Evolutionary conservation across 2,888 invertebrate genomes (phyloP).

Genomic region (Patella depressa): DNA sequence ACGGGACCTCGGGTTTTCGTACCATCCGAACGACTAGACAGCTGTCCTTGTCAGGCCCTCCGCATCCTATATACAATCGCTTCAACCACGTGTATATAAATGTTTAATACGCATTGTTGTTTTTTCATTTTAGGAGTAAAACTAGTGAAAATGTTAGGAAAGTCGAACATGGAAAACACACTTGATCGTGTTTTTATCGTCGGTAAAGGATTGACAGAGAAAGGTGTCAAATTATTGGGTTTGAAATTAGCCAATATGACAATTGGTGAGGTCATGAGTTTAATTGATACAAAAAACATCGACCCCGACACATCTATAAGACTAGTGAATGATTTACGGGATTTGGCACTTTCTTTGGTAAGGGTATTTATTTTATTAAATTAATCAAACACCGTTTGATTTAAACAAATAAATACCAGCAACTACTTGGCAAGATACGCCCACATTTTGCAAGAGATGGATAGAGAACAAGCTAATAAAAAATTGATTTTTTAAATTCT

Average conservation of each 20-base stretch:
- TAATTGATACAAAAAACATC: conserved; percentile 43
- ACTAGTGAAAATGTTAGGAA: conserved; percentile 35
- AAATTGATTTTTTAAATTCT: no score
- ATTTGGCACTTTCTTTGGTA: conserved; percentile 50
- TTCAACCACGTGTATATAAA: no score
- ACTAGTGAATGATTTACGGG: conserved; percentile 45
- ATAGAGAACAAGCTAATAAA: no score
- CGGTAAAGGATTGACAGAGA: conserved; percentile 49
- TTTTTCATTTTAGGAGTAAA: conserved; percentile 32
- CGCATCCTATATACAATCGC: no score
- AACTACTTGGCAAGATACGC: no score
- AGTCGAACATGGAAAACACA: conserved; percentile 35
- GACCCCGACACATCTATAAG: conserved; percentile 43
- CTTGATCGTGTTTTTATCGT: conserved; percentile 45
- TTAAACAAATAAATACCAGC: no score
- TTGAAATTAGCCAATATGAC: conserved; percentile 53
- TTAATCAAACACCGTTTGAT: no score
- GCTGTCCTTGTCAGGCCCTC: no score
- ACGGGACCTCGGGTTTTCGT: no score
- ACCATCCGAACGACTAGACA: no score
- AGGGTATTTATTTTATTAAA: conserved; percentile 13
- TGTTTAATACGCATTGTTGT: no score
- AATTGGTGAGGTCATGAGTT: conserved; percentile 48
- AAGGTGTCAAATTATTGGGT: conserved; percentile 45
- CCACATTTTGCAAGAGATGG: no score